Evolutionary conservation across 2,797 vertebrate species (phyloP), one percentile per base, ranked within the genome.

Genomic region (Oophaga sylvatica): DNA sequence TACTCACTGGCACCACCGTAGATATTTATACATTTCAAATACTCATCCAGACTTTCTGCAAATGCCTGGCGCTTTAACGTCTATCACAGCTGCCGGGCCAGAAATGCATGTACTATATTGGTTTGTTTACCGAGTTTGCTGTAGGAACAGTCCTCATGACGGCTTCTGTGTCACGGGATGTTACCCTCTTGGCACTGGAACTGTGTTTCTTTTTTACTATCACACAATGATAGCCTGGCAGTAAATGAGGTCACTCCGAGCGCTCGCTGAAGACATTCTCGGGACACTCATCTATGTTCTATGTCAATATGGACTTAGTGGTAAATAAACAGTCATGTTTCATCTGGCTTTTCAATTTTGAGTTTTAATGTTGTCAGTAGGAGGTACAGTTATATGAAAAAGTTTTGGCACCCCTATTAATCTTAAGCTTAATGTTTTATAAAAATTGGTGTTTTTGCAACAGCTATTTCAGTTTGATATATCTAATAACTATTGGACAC

Each of bases 101-200:
- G 81, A 91, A 90, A 90, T 88, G 90, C 92, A 68, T 91, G 91
- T 91, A 92, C 93, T 94, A 93, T 92, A 93, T 93, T 86, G 0
- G 90, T 94, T 92, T 94, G 93, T 94, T 94, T 94, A 93, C 91
- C 92, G 92, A 88, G 91, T 94, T 90, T 94, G 93, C 93, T 94
- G 91, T 94, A 94, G 93, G 93, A 94, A 94, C 93, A 0, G 92
- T 93, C 93, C 93, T 92, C 92, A 93, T 91, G 91, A 92, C 89
- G 91, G 91, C 90, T 90, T 90, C 91, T 90, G 0, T 86, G 79
- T 84, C 82, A 80, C 45, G 45, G 67, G 79, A 81, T 85, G 78
- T 71, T 41, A 85, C 77, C 85, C 80, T 57, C 84, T 73, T 89
- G 88, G 84, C 88, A 86, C 71, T 59, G 20, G 53, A 29, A 22